Evolutionary conservation across 2,113 vertebrate species (phyloP), one percentile per base, ranked within the genome.

Genomic region (Isurus oxyrinchus): DNA sequence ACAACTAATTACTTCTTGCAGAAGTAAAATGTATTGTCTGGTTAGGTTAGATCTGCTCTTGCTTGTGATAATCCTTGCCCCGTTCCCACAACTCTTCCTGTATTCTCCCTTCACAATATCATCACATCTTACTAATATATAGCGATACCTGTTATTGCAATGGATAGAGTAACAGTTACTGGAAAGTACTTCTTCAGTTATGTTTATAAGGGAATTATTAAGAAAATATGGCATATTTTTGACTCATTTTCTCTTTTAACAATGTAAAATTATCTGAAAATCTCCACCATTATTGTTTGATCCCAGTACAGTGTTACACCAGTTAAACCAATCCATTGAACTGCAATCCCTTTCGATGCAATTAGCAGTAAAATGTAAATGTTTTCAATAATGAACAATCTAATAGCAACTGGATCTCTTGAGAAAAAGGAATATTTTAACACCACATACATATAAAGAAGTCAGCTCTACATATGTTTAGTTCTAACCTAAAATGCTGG

Each of bases 401-500:
- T 19, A 66, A 40, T 35, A 63, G 59, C 53, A 94, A 40, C 35
- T 27, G 40, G 59, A 66, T 13, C 35, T 66, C 91, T 23, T n/a
- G 59, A 40, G 91, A 94, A 94, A 94, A 94, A 94, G 23, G 10
- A 8, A 57, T 25, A 57, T 13, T 53, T 57, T 59, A 90, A 90
- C 11, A 44, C 35, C 16, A 63, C n/a, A 40, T 94, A 40, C 16
- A 40, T 66, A 16, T 40, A 21, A 63, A 63, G 91, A 63, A 21
- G 97, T 97, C 97, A 97, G 94, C 67, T 96, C 97, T 98, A 96
- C 97, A 81, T 97, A 94, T 98, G 96, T 98, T 98, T 98, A 96
- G 96, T 97, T 97, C 97, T 96, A 81, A 96, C 97, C 96, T 97
- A 97, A 97, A 97, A 97, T 96, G 97, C 97, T 97, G 96, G 97